phyloP scores from a whole-genome alignment of 2,113 vertebrate genomes.

The Calidris pugnax region DNA sequence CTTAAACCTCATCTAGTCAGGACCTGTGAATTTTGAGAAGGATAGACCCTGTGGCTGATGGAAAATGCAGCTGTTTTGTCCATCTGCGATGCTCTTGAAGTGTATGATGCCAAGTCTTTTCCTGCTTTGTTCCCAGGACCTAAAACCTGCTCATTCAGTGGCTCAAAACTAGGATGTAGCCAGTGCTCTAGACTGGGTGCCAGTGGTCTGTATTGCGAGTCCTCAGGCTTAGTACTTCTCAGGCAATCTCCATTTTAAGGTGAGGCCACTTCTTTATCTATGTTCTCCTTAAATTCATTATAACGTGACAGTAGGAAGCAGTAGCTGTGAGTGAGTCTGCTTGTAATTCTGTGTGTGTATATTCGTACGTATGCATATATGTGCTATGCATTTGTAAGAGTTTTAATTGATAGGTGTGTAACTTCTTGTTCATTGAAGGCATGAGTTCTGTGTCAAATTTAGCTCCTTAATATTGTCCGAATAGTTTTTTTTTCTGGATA shows the following conservation, averaged over 20 bases:
- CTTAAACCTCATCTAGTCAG: neutral
- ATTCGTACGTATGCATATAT: neutral
- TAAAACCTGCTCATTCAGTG: neutral
- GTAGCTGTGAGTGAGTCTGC: neutral
- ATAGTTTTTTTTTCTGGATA: neutral
- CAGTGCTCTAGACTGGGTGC: neutral
- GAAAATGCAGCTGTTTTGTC: neutral
- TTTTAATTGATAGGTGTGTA: neutral
- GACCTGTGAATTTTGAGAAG: neutral
- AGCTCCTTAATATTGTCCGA: neutral
- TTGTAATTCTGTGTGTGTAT: neutral
- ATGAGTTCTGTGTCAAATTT: neutral
- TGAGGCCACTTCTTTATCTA: neutral
- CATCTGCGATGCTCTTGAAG: neutral
- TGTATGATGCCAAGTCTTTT: neutral
- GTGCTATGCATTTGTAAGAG: neutral
- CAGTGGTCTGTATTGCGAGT: neutral
- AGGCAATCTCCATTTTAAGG: neutral
- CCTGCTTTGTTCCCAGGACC: neutral
- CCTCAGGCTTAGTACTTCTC: neutral
- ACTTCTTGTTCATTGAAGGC: neutral
- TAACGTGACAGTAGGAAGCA: neutral
- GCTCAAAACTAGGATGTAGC: neutral
- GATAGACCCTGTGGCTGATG: neutral
- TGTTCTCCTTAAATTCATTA: neutral